These are phyloP conservation scores for Listrodromus nycthemerus DNA, from an alignment of 2,888 invertebrate species.

Conservation along the genomic window DNA sequence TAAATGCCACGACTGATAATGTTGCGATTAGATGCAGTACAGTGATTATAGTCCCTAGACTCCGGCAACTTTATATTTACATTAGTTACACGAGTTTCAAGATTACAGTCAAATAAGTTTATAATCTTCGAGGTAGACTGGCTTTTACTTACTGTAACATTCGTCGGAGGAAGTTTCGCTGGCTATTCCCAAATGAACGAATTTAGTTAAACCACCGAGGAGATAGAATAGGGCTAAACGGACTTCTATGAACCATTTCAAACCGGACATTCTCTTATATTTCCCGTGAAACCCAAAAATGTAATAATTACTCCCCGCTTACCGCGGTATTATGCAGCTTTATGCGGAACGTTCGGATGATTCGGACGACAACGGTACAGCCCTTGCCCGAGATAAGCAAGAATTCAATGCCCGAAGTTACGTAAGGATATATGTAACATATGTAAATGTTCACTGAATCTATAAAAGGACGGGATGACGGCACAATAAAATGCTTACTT, in stretches of 20 bases:
- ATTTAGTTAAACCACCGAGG: constrained; percentile 1
- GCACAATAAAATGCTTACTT: constrained; percentile 14
- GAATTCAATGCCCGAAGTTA: neutral
- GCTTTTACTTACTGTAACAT: constrained; percentile 41
- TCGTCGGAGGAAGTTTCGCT: constrained; percentile 44
- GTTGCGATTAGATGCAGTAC: constrained; percentile 5
- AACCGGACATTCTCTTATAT: neutral
- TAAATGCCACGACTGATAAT: constrained; percentile 70
- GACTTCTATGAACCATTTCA: neutral
- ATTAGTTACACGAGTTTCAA: constrained; percentile 28
- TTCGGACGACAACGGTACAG: neutral
- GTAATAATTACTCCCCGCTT: neutral
- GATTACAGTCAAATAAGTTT: constrained; percentile 52
- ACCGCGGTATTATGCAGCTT: too few relatives aligned
- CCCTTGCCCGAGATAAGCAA: neutral
- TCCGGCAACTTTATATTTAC: constrained; percentile 56
- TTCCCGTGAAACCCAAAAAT: neutral
- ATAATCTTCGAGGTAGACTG: constrained; percentile 26
- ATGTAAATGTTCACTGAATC: neutral
- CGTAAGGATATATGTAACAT: neutral
- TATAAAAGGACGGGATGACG: neutral
- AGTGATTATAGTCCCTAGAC: constrained; percentile 13
- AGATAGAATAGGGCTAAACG: neutral
- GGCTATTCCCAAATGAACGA: constrained; percentile 45
- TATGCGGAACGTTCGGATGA: neutral